Conservation (phyloP, 2,113 vertebrate genomes). For the Hystrix cristata region DNA sequence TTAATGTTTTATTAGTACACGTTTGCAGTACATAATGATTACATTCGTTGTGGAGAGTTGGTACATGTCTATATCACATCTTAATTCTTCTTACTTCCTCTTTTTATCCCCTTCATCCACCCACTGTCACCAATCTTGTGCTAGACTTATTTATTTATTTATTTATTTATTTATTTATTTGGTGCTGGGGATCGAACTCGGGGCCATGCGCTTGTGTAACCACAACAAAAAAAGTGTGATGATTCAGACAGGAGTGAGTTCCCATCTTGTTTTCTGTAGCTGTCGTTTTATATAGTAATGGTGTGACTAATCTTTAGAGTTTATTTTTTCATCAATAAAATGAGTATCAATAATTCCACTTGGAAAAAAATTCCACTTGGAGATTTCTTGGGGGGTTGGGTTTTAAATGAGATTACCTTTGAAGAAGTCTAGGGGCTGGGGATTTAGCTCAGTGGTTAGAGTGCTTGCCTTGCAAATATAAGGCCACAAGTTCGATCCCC, state of each 20-base stretch:
- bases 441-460: too few relatives aligned
- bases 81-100: neutral
- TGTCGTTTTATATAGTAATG: constrained; percentile 23
- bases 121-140: neutral
- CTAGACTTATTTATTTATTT: neutral
- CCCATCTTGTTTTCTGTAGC: neutral
- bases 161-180: neutral
- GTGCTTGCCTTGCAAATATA: too few relatives aligned
- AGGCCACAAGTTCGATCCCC: neutral
- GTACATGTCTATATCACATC: neutral
- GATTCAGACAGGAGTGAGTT: constrained; percentile 25
- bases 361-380: neutral
- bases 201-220: neutral
- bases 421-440: too few relatives aligned
- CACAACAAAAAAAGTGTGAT: neutral
- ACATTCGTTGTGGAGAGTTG: neutral
- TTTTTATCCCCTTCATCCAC: neutral
- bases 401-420: constrained; percentile 46
- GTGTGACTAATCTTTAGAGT: constrained; percentile 41
- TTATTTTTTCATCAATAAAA: constrained; percentile 58
- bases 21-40: neutral
- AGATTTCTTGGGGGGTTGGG: neutral
- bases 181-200: neutral
- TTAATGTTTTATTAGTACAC: neutral
- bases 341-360: neutral